Conservation (phyloP, 2,113 vertebrate species). For the Gorilla gorilla region DNA sequence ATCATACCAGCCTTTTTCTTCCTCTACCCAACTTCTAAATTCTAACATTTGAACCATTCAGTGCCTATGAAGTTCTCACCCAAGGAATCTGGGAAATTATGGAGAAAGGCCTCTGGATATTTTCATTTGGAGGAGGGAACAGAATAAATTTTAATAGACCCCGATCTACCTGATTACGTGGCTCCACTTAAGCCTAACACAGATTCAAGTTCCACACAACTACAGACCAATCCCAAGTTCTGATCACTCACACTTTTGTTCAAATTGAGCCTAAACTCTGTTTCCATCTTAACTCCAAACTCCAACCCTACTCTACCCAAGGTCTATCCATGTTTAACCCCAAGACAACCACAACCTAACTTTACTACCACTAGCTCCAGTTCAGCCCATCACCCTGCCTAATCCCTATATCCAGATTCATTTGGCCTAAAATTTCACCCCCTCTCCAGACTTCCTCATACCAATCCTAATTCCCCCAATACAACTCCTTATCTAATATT, state of each 20-base stretch:
- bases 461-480: not conserved
- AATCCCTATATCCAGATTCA: not conserved
- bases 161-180: not conserved
- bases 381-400: not conserved
- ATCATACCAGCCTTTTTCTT: not conserved
- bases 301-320: not conserved
- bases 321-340: not conserved
- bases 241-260: not conserved
- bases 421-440: not conserved
- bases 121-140: not conserved
- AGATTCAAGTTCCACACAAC: not conserved
- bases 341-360: not conserved
- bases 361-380: not conserved
- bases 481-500: not conserved
- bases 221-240: not conserved
- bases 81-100: not conserved
- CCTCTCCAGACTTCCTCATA: not conserved
- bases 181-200: not conserved
- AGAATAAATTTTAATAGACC: not conserved
- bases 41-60: not conserved
- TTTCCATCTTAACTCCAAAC: not conserved
- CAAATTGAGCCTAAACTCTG: not conserved
- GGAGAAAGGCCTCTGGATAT: not conserved
- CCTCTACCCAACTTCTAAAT: not conserved
- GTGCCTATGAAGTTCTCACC: not conserved